Base-by-base conservation (phyloP, 1,140 invertebrate genomes). In the Goniozus legneri region DNA sequence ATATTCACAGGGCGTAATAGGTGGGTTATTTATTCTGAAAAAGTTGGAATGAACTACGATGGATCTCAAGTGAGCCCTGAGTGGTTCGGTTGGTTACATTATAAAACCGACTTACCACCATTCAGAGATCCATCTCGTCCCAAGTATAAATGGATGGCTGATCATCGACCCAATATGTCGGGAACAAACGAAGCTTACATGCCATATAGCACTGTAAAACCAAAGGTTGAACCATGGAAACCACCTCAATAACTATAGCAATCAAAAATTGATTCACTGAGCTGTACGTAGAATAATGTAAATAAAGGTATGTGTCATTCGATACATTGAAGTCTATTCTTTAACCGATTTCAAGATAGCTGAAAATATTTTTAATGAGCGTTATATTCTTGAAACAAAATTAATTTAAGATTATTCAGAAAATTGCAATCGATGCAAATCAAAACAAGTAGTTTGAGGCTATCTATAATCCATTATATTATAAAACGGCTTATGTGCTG, bases 21-120 rank as follows among this genome's bases (percentile, higher is more conserved):
- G 55, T 99, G 96, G 95, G 84, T 99, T 3, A 85, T 90, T 57
- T 99, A 93, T 69, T 76, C 83, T 8, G 84, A 88, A 10, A 80
- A 84, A 51, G 77, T 83, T 44, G 76, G 80, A 62, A 68, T 95
- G 60, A 85, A 97, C 67, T 98, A 98, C 73, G 95, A 99, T 79
- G 95, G 82, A 1, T 92, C 91, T 59, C 91, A 95, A 81, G 81
- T 96, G 8, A 83, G 91, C n/a, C 77, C 92, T 30, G 92, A 95
- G 78, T 97, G 93, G 92, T 91, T 77, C 67, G 84, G 87, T 24
- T 92, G 90, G 90, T 71, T 92, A 56, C 88, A 91, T 69, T 87
- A 91, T 60, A 90, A 88, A 58, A 85, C 85, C 2, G 79, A 82
- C 58, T 64, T 79, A 19, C 65, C 69, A 8, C 79, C 79, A 12